Percentiles rank a stretch among this genome's conserved stretches.
phyloP scores from a whole-genome alignment of 2,113 vertebrate species.

The Muscicapa adusta region DNA sequence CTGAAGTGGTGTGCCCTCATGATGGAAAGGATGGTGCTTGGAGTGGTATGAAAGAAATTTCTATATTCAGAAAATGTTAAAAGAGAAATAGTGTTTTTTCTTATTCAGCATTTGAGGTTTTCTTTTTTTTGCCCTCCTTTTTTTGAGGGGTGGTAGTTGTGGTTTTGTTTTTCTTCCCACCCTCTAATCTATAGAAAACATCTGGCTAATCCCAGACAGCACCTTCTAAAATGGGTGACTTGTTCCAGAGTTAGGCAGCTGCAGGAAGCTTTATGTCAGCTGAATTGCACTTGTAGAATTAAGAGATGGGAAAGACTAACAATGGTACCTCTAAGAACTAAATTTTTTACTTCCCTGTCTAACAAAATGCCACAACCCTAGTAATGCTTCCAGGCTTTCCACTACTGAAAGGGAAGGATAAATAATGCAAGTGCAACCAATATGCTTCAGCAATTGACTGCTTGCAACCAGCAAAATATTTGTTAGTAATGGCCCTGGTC shows the following conservation, averaged over 20 bases:
- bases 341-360: not conserved
- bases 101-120: not conserved
- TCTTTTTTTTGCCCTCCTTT: rapidly evolving
- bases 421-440: not conserved
- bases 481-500: not conserved
- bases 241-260: not conserved
- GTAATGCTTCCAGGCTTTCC: not conserved
- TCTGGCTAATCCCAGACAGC: not conserved
- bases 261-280: not conserved
- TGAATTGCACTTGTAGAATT: not conserved
- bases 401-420: not conserved
- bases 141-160: not conserved
- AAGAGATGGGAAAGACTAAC: not conserved
- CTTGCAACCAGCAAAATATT: not conserved
- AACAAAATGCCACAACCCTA: not conserved
- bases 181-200: not conserved
- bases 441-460: not conserved
- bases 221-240: not conserved
- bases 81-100: not conserved
- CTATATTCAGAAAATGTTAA: not conserved
- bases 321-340: not conserved
- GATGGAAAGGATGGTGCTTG: not conserved
- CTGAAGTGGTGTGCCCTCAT: not conserved
- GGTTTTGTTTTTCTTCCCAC: not conserved
- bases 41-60: not conserved